Evolutionary conservation across 2,888 invertebrate species (phyloP), one percentile per base, ranked within the genome.

Genomic region (Ferdinandea cuprea): DNA sequence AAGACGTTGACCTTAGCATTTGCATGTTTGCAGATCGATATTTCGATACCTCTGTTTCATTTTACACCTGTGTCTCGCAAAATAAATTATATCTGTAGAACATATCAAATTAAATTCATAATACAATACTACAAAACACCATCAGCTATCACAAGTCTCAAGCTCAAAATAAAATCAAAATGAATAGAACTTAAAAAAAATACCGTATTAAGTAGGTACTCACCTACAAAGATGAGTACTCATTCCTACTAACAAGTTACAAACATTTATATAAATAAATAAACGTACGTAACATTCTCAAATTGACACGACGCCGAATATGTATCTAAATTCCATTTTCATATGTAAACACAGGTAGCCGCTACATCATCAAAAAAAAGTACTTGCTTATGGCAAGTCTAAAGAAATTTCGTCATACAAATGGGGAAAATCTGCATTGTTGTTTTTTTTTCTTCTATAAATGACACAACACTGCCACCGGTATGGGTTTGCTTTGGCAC

Each of bases 331-430:
- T 25, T 56, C 17, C 25, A 19, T 15, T 15, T 15, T 7, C 40
- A 40, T 40, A 78, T 42, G 71, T 30, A 71, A 71, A 32, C 58
- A 35, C 78, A 78, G 65, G 72, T 78, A 78, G 30, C 11, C 19
- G 4, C 28, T 59, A 17, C 35, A 72, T 59, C 65, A 65, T 21
- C 30, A 44, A 21, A 35, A 59, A n/a, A 35, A 42, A 40, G 9
- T n/a, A n/a, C 11, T 48, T 66, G 77, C 81, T 81, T 72, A 81
- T 77, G 8, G 17, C 37, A 48, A 50, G 17, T 25, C 46, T 42
- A n/a, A 42, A 15, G 1, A 66, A 66, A 83, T 83, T 83, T 83
- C 81, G 54, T 83, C 81, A 83, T 81, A 50, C 66, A 35, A 35
- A 8, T 50, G 9, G 15, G 28, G 25, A 73, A 56, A 68, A 80